phyloP scores from a whole-genome alignment of 2,113 vertebrate genomes.

The Marmota monax region DNA sequence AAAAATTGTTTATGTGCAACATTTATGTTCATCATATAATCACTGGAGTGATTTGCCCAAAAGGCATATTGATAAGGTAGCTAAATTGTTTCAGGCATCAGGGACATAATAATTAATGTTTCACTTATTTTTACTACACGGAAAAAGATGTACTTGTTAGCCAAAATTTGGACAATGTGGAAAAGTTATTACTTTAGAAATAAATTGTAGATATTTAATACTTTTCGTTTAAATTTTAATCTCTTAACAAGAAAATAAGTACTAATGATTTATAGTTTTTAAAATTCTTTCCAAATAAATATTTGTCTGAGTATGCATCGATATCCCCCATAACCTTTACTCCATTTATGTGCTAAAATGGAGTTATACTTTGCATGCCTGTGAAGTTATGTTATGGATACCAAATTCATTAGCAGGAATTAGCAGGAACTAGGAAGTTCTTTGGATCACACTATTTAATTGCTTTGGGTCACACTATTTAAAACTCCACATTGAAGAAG shows the following conservation, averaged over 20 bases:
- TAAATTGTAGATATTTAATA: background rate
- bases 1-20: slow-evolving; percentile 35
- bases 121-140: slow-evolving; percentile 47
- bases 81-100: slow-evolving; percentile 52
- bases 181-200: background rate
- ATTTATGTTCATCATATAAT: slow-evolving; percentile 62
- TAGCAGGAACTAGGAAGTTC: background rate
- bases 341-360: background rate
- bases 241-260: background rate
- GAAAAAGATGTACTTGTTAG: slow-evolving; percentile 2
- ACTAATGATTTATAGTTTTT: background rate
- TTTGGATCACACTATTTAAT: background rate
- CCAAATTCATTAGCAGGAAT: background rate
- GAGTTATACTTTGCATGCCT: background rate
- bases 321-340: background rate
- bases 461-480: background rate
- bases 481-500: background rate
- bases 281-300: background rate
- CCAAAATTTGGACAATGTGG: slow-evolving; percentile 34
- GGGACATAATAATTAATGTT: slow-evolving; percentile 41
- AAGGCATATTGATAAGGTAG: slow-evolving; percentile 33
- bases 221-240: slow-evolving; percentile 6
- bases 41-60: slow-evolving; percentile 28
- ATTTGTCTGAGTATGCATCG: background rate
- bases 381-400: background rate